Evolutionary conservation across 2,888 invertebrate species (phyloP).

Genomic region (Sesia bembeciformis): DNA sequence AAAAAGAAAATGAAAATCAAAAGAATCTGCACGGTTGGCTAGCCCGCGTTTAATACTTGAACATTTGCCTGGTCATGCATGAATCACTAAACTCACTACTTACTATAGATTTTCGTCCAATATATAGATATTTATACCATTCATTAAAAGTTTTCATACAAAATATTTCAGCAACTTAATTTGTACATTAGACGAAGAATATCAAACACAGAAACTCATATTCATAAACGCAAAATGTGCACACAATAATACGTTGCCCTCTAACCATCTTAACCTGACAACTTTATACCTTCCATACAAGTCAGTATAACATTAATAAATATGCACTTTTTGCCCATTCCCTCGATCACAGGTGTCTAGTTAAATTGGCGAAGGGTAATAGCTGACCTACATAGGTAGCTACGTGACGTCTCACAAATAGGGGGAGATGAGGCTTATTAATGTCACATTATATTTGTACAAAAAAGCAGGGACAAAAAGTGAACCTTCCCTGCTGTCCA

Average conservation of each 20-base stretch:
- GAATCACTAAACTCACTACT: too few species aligned
- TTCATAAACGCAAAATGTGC: background rate
- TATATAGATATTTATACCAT: too few species aligned
- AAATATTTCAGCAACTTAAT: too few species aligned
- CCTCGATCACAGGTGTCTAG: background rate
- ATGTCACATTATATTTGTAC: slow-evolving; percentile 51
- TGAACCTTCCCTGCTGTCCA: slow-evolving; percentile 43
- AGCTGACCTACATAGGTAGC: slow-evolving; percentile 21
- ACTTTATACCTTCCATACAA: background rate
- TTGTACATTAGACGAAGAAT: too few species aligned
- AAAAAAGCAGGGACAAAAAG: slow-evolving; percentile 41
- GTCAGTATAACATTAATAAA: background rate
- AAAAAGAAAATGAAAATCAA: too few species aligned
- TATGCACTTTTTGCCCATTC: background rate
- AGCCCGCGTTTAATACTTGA: too few species aligned
- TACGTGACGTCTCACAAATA: slow-evolving; percentile 36
- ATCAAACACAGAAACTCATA: background rate
- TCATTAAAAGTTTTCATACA: too few species aligned
- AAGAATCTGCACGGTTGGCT: too few species aligned
- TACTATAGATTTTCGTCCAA: too few species aligned
- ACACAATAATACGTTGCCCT: background rate
- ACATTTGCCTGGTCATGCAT: too few species aligned
- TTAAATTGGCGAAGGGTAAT: background rate
- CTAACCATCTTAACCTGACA: background rate
- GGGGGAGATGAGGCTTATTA: slow-evolving; percentile 49